A percentile compares a stretch with the other conserved stretches of the same genome.
phyloP scores from a whole-genome alignment of 2,797 vertebrate species.

The Philypnodon macrostomus region DNA sequence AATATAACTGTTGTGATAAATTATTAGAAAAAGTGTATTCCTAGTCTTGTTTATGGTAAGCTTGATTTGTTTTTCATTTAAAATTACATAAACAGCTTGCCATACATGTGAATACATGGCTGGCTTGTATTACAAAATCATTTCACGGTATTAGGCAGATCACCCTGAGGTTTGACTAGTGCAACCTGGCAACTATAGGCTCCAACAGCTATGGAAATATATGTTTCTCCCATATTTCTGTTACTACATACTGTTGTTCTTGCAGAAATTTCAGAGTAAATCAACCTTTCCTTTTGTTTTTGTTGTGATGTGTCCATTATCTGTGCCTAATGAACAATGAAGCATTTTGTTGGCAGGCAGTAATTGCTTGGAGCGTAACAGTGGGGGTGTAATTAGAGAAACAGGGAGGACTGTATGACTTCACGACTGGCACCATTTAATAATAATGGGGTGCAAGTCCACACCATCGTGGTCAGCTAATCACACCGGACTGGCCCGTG shows the following conservation, averaged over 20 bases:
- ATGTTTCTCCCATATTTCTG: neutral
- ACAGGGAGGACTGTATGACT: slow-evolving; percentile 69
- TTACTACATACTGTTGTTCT: slow-evolving; percentile 16
- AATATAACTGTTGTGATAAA: too few species aligned
- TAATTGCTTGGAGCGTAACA: slow-evolving; percentile 72
- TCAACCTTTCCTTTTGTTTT: slow-evolving; percentile 51
- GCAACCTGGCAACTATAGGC: too few species aligned
- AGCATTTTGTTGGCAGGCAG: slow-evolving; percentile 60
- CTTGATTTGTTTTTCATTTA: too few species aligned
- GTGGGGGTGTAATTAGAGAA: slow-evolving; percentile 72
- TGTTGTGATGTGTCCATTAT: slow-evolving; percentile 63
- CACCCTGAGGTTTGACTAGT: too few species aligned
- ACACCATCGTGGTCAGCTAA: slow-evolving; percentile 73
- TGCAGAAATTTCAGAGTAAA: slow-evolving; percentile 31
- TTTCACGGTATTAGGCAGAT: too few species aligned
- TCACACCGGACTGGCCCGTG: slow-evolving; percentile 68
- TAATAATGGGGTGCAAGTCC: slow-evolving; percentile 72
- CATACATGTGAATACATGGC: too few species aligned
- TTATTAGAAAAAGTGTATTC: too few species aligned
- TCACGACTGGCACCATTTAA: slow-evolving; percentile 70
- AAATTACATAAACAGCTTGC: too few species aligned
- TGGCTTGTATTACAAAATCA: too few species aligned
- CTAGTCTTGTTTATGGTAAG: too few species aligned
- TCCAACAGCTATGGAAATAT: too few species aligned
- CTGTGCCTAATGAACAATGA: slow-evolving; percentile 70